Evolutionary conservation across 2,113 vertebrate genomes (phyloP), one percentile per base, ranked within the genome.

Genomic region (Pungitius pungitius): DNA sequence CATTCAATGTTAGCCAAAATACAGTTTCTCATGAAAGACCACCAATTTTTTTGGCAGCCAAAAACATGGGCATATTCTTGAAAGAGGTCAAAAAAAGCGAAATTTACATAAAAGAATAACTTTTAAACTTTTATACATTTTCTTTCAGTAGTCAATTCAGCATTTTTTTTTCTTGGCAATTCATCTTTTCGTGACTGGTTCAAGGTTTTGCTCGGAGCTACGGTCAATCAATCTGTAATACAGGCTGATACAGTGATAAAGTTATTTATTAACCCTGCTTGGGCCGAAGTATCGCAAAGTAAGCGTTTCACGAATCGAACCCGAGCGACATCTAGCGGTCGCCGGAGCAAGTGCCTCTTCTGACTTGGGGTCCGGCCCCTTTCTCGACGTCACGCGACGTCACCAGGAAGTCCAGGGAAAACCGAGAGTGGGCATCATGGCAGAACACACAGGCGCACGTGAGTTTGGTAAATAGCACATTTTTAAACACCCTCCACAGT

Each of bases 361-460:
- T 1, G 17, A 17, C 17, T 27, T 15, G 5, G n/a, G n/a, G n/a
- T 4, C 26, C 8, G 3, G 1, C 30, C 1, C 13, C 26, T 4
- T 22, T 55, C 18, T 0, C 30, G 52, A 78, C 88, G 88, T 91
- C 77, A 85, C 0, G 2, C 0, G 0, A 81, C 92, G 91, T 86
- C 43, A 82, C 20, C 81, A 69, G 90, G 87, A 91, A 89, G 87
- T 88, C 8, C 18, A 43, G 17, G 13, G 69, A 69, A 80, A 20
- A 76, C 40, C n/a, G n/a, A n/a, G 47, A 75, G 52, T 59, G 75
- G 55, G 24, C 84, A 88, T 24, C 87, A 94, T 94, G 93, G 93
- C 92, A 59, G 89, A 84, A 10, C 58, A 69, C 90, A 73, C 67
- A 90, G 84, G 88, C 79, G 51, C 93, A 94, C 90, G 93, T 94